Evolutionary conservation across 2,888 invertebrate species (phyloP).

Genomic region (Danaus chrysippus): DNA sequence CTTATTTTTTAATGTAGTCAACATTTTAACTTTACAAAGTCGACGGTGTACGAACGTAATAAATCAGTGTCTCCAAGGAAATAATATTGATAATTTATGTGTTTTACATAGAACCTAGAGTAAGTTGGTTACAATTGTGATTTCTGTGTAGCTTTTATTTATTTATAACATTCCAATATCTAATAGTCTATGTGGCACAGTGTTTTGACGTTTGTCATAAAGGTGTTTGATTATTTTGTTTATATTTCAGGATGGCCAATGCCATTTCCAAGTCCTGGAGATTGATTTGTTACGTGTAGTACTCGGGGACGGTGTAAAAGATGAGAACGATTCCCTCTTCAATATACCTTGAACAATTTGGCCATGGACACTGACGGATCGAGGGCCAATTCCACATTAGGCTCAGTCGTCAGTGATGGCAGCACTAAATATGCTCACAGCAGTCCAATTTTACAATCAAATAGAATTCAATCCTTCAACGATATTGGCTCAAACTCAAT

Average conservation of each 20-base stretch:
- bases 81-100: slow-evolving; percentile 69
- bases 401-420: slow-evolving; percentile 63
- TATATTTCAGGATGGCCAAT: slow-evolving; percentile 69
- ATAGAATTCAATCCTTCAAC: slow-evolving; percentile 62
- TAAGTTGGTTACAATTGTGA: slow-evolving; percentile 34
- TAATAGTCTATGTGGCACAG: slow-evolving; percentile 65
- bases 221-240: slow-evolving; percentile 65
- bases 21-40: slow-evolving; percentile 49
- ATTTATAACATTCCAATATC: slow-evolving; percentile 25
- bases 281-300: slow-evolving; percentile 35
- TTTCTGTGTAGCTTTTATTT: slow-evolving; percentile 13
- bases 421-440: slow-evolving; percentile 58
- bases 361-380: slow-evolving; percentile 74
- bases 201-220: slow-evolving; percentile 75
- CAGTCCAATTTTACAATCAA: slow-evolving; percentile 50
- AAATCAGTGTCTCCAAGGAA: slow-evolving; percentile 77
- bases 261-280: slow-evolving; percentile 40
- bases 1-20: slow-evolving; percentile 36
- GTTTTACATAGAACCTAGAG: slow-evolving; percentile 43
- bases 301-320: slow-evolving; percentile 41
- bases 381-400: slow-evolving; percentile 55
- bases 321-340: slow-evolving; percentile 53
- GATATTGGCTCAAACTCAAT: slow-evolving; percentile 61
- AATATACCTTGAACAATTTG: slow-evolving; percentile 42
- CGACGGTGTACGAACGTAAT: slow-evolving; percentile 63